A percentile compares a stretch with the other conserved stretches of the same genome.
Conservation (phyloP, 2,797 vertebrate genomes). For the Gymnopithys bicolor region DNA sequence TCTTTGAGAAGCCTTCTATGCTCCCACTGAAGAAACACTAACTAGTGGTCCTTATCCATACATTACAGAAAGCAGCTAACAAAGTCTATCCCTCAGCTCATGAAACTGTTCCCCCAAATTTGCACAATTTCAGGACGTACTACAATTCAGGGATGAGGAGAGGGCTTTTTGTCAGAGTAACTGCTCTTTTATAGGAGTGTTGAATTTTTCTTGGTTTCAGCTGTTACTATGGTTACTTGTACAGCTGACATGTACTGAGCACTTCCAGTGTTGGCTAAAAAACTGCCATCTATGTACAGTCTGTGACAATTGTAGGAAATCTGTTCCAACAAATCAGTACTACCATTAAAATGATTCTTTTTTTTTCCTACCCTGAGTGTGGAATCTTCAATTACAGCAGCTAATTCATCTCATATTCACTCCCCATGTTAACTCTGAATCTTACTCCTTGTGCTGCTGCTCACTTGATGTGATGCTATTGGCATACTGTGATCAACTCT, state of each 20-base stretch:
- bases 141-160: background rate
- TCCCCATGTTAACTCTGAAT: background rate
- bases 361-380: background rate
- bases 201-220: background rate
- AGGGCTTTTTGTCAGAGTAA: background rate
- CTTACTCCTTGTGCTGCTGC: background rate
- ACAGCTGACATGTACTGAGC: background rate
- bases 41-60: background rate
- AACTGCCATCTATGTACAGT: background rate
- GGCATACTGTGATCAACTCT: background rate
- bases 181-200: background rate
- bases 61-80: background rate
- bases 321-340: background rate
- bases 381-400: background rate
- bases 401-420: background rate
- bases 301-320: background rate
- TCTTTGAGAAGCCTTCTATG: background rate
- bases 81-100: background rate
- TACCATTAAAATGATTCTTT: background rate
- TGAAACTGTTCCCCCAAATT: background rate
- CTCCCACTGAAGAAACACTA: background rate
- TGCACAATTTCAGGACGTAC: background rate
- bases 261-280: constrained; percentile 4
- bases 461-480: background rate
- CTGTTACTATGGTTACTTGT: constrained; percentile 2